phyloP scores from a whole-genome alignment of 37 sponge, comb jelly and placozoan genomes.

The Haliclona indistincta region DNA sequence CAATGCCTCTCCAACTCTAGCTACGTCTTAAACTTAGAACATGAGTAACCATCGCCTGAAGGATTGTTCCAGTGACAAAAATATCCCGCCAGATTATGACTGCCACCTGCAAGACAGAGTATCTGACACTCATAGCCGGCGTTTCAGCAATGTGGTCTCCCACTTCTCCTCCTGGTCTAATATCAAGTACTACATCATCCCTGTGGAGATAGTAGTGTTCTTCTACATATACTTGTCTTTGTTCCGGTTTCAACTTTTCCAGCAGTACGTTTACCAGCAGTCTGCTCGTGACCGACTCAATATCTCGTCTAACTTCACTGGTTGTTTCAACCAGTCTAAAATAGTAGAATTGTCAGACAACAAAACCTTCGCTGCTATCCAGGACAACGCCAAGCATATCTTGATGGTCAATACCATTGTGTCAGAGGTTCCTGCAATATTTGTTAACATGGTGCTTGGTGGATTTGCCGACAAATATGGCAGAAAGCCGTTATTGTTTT shows the following conservation, averaged over 20 bases:
- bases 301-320: conserved; percentile 5
- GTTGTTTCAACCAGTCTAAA: conserved; percentile 23
- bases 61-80: too few species aligned
- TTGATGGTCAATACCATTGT: conserved; percentile 5
- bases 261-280: conserved; percentile 50
- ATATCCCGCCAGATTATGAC: too few species aligned
- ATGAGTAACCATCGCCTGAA: too few species aligned
- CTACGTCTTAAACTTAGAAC: too few species aligned
- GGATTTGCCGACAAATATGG: conserved; percentile 51
- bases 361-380: conserved; percentile 23
- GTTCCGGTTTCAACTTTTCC: conserved; percentile 19
- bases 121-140: too few species aligned
- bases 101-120: too few species aligned
- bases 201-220: conserved; percentile 60
- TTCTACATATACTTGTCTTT: conserved; percentile 39
- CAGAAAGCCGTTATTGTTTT: conserved; percentile 15
- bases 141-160: too few species aligned
- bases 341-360: conserved; percentile 10
- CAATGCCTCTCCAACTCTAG: too few species aligned
- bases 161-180: too few species aligned
- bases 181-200: too few species aligned
- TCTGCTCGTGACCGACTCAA: conserved; percentile 7
- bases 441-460: conserved; percentile 38
- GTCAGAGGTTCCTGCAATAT: not conserved
- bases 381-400: conserved; percentile 4